Base-by-base conservation (phyloP, 2,888 invertebrate species). In the Parapristionchus giblindavisi region DNA sequence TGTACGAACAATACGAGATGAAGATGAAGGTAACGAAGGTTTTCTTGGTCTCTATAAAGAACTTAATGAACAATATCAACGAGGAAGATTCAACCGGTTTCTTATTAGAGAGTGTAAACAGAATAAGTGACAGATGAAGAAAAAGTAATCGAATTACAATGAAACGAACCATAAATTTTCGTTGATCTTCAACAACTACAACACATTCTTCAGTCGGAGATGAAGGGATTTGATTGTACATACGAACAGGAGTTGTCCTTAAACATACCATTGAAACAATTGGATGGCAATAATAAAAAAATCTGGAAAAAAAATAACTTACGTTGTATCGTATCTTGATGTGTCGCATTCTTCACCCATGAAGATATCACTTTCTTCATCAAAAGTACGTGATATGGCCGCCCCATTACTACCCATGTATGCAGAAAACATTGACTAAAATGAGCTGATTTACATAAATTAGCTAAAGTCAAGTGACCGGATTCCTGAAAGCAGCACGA, bases 281-380 rank as follows among this genome's bases (percentile, higher is more conserved):
- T 8, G 43, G 43, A 43, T 14, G 17, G 17, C 43, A 43, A 43
- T 8, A 14, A 17, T 27, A 40, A 38, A 1, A 40, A 40, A 38
- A 32, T 2, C 32, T 17, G 14, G 32, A 34, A 3, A 58, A 60
- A 14, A 24, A 3, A 24, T 2, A 43, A 65, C 63, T 43, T 6
- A 65, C 63, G 63, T 8, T 27, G 56, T 21, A 29, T 43, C n/a
- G 40, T 27, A 21, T 14, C 29, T 63, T 2, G 27, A 21, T 21
- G 43, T 43, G 29, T 65, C 63, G 43, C 63, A 65, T 29, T 65
- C 63, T 17, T 65, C 63, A 17, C 43, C 43, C 63, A 65, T 65
- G 43, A 40, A 43, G 29, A 40, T 43, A 43, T 65, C 63, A 36
- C 43, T 65, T 40, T 61, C 40, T 36, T 65, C 63, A 43, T 65